phyloP scores from a whole-genome alignment of 2,888 invertebrate species.

The Agrenia bidenticulata region DNA sequence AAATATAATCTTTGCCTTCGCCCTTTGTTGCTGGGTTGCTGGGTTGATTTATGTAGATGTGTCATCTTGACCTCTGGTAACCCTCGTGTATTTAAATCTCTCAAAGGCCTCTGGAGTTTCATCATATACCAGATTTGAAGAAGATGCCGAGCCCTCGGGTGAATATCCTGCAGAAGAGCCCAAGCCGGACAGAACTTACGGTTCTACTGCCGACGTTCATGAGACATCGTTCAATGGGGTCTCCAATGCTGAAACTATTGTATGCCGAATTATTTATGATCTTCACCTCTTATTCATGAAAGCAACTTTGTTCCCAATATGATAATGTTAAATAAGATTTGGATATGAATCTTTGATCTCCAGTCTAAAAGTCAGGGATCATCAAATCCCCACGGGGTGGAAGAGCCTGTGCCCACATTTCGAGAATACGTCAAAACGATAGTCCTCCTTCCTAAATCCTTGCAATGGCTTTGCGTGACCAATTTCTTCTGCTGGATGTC shows the following conservation, averaged over 20 bases:
- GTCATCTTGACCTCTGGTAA: too few species aligned
- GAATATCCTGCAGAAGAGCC: background rate
- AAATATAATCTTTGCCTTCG: too few species aligned
- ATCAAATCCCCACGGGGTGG: background rate
- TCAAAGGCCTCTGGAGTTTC: background rate
- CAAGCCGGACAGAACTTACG: constrained; percentile 20
- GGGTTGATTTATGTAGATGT: too few species aligned
- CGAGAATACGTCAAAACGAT: constrained; percentile 85
- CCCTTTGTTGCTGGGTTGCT: too few species aligned
- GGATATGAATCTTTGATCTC: too few species aligned
- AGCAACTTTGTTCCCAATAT: too few species aligned
- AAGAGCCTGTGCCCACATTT: constrained; percentile 55
- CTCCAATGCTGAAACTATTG: background rate
- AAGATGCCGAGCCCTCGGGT: constrained; percentile 9
- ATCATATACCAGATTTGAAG: constrained; percentile 27
- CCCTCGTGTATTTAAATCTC: too few species aligned
- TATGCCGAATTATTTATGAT: too few species aligned
- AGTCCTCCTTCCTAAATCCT: constrained; percentile 83
- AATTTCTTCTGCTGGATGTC: constrained; percentile 99
- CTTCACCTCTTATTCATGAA: too few species aligned
- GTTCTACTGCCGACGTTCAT: constrained; percentile 27
- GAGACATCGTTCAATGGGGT: constrained; percentile 36
- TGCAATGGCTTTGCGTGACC: constrained; percentile 83
- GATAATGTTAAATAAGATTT: too few species aligned
- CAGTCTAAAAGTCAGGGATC: too few species aligned